Evolutionary conservation across 2,797 vertebrate species (phyloP), one percentile per base, ranked within the genome.

Genomic region (Characodon lateralis): DNA sequence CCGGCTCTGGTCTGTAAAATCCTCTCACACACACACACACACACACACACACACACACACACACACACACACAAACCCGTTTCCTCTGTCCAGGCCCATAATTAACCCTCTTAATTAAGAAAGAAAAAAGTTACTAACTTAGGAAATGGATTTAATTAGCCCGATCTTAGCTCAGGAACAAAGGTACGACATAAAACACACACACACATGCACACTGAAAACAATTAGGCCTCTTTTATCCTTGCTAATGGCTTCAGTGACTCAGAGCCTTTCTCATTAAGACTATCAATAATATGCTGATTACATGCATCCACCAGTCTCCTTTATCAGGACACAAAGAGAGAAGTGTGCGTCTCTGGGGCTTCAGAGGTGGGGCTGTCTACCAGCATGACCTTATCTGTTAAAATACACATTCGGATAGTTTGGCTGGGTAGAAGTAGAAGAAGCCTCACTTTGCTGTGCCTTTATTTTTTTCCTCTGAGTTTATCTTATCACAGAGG

Each of bases 281-380:
- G 92, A 90, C 94, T 94, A 95, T 95, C 95, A 95, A 95, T 95
- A 95, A 95, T 93, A 91, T 86, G 94, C 93, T 93, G 94, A 95
- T 94, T 92, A 93, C 91, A 91, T 82, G 88, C 90, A 85, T 92
- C 89, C 90, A 85, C 77, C 73, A 73, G 78, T 78, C 84, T 85
- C 84, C 79, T 93, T 89, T 89, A 91, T 90, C 86, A n/a, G 68
- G 87, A 80, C 90, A 90, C 93, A 91, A 91, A 86, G 88, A 90
- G 89, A 91, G 80, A 51, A 86, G 88, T 73, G 89, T 77, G 85
- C 53, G 75, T 88, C 87, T 87, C 83, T 3, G 71, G 79, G 87
- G 88, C 83, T 84, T 72, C 77, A 72, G 77, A 81, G 82, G 77
- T 50, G 84, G 79, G 68, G 85, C 61, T 1, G 61, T 72, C 79